phyloP scores from a whole-genome alignment of 2,797 vertebrate genomes.

The Macroramphosus scolopax region DNA sequence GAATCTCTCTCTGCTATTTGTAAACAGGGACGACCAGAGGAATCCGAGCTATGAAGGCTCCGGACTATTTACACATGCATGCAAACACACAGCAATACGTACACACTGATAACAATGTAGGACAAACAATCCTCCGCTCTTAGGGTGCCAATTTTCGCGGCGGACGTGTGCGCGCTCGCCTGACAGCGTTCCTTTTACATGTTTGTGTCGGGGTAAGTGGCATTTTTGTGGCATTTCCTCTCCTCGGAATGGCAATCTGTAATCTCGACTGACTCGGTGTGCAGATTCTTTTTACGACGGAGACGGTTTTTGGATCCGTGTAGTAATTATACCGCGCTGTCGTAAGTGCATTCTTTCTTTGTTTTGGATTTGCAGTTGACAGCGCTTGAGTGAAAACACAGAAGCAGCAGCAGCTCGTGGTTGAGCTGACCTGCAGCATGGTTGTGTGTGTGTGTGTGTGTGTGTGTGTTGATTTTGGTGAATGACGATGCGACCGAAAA shows the following conservation, averaged over 20 bases:
- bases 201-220: slow-evolving; percentile 54
- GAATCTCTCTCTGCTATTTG: slow-evolving; percentile 45
- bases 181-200: slow-evolving; percentile 55
- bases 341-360: slow-evolving; percentile 49
- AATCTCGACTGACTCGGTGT: slow-evolving; percentile 25
- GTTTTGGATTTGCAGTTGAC: slow-evolving; percentile 32
- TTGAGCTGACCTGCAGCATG: no score
- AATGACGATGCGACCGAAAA: no score
- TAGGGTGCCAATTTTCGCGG: slow-evolving; percentile 40
- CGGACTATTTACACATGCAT: slow-evolving; percentile 51
- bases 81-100: slow-evolving; percentile 32
- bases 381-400: slow-evolving; percentile 2
- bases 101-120: slow-evolving; percentile 46
- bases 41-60: slow-evolving; percentile 65
- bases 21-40: slow-evolving; percentile 50
- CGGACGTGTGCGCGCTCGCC: slow-evolving; percentile 44
- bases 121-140: slow-evolving; percentile 38
- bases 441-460: no score
- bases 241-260: slow-evolving; percentile 44
- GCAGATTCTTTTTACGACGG: slow-evolving; percentile 37
- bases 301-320: slow-evolving; percentile 23
- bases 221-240: slow-evolving; percentile 57
- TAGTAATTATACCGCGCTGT: slow-evolving; percentile 35
- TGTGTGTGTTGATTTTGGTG: no score
- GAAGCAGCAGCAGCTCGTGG: neutral